Base-by-base conservation (phyloP, 2,888 invertebrate species). In the Panopea generosa region DNA sequence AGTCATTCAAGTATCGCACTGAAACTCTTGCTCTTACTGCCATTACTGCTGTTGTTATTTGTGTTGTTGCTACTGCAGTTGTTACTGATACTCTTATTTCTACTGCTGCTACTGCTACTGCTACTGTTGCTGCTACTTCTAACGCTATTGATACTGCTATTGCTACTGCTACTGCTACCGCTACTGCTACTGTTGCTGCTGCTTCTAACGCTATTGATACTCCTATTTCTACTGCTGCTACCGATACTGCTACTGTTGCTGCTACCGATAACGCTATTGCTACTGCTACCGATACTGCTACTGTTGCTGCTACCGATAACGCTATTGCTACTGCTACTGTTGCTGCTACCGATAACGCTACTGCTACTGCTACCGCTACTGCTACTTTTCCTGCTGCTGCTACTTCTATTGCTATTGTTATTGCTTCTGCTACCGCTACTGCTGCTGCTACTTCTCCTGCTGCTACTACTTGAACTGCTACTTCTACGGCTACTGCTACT, bases 81-180 rank as follows among this genome's bases (percentile, higher is more conserved):
- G 33, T 11, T 33, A 33, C 33, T 33, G 33, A 4, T 33, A 11
- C 33, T n/a, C n/a, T n/a, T 33, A 49, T 49, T 61, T 6, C 47
- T 61, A 61, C 47, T 61, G 47, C 20, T 52, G 22, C 52, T 52
- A 7, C 33, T 33, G 33, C 63, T 53, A 52, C 63, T 53, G 29
- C 63, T 40, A 38, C 63, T 49, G 24, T 49, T 49, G 45, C 61
- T 49, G 27, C 49, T 49, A 47, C 61, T 49, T 22, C 47, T 27
- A 22, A 47, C 47, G 27, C 49, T 61, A 26, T 29, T 61, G 49
- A 47, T 61, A 49, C 61, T 61, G n/a, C 61, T 61, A 27, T 49
- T 61, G 26, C 61, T 61, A 22, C 61, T 61, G 33, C 61, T 61
- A 16, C 56, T 56, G 18, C 56, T 56, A 3, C 29, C 29, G 22